Base-by-base conservation (phyloP, 2,888 invertebrate species). In the Allygus modestus region DNA sequence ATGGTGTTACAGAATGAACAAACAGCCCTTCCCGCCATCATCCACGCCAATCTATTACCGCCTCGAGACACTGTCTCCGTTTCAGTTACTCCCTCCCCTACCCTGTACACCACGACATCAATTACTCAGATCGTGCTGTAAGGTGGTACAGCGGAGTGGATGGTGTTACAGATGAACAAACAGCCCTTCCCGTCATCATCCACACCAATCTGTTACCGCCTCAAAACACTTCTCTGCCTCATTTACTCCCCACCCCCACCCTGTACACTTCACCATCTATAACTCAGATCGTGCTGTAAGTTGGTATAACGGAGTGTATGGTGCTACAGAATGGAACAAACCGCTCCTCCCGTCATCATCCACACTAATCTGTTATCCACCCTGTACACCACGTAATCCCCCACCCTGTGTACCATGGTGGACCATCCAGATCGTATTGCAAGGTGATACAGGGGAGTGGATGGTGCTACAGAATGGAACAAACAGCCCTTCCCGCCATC, bases 141-240 rank as follows among this genome's bases (percentile, higher is more conserved):
- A 51, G 9, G 17, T 17, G 4, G 17, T 51, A 17, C 51, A 51
- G n/a, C 51, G 26, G 1, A 7, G 71, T 71, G 71, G 71, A 31
- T 33, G n/a, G 33, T 26, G 71, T 11, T 9, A n/a, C 11, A 23
- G 31, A 37, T 5, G 26, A 15, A 31, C 61, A 61, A 28, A 12
- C 51, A 51, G 2, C 51, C 51, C 51, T 51, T 17, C 71, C n/a
- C 71, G n/a, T 33, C 71, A 71, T 33, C 33, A 7, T n/a, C 33
- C 31, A 11, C 71, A n/a, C 71, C 71, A 71, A 71, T 71, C 71
- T 33, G 71, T 71, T 37, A 71, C 37, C 9, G 37, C 71, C 71
- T 71, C 71, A 7, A 61, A 33, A n/a, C 71, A 31, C 2, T 33
- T 33, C 37, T 71, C 71, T 28, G 33, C 17, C 71, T 37, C 61